phyloP scores from a whole-genome alignment of 2,797 vertebrate species.

The Craterocephalus amniculus region DNA sequence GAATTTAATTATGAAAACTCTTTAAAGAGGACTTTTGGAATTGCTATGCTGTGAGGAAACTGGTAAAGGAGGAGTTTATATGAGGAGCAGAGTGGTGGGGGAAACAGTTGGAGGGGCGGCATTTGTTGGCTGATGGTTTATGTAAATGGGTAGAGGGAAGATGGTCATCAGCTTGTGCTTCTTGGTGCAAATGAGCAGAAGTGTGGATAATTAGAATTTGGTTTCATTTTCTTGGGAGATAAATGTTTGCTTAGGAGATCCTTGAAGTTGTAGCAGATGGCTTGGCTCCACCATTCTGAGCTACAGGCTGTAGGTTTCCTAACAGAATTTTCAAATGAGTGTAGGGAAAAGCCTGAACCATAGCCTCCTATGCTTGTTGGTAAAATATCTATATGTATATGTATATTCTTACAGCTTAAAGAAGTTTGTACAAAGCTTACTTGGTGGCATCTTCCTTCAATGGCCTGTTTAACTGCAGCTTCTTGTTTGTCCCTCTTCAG shows the following conservation, averaged over 20 bases:
- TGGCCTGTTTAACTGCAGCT: background rate
- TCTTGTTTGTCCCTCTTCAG: background rate
- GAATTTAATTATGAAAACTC: too few relatives aligned
- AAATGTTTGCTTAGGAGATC: background rate
- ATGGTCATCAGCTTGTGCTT: background rate
- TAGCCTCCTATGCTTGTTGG: background rate
- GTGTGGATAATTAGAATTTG: background rate
- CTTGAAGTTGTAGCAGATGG: conserved; percentile 9
- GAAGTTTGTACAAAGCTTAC: background rate
- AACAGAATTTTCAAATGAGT: conserved; percentile 3
- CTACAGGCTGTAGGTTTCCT: conserved; percentile 3
- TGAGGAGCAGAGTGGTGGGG: background rate
- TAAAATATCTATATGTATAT: background rate
- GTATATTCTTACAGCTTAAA: background rate
- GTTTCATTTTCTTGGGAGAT: conserved; percentile 5
- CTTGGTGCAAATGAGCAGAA: conserved; percentile 12
- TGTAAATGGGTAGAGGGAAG: background rate
- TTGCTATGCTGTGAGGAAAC: background rate
- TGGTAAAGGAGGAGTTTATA: background rate
- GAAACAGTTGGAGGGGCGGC: background rate
- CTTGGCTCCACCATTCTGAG: conserved; percentile 12
- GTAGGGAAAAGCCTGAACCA: conserved; percentile 5
- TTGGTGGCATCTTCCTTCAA: background rate
- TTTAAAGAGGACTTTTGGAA: too few relatives aligned
- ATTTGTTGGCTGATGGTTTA: background rate